phyloP scores from a whole-genome alignment of 2,113 vertebrate genomes.

The Cariama cristata region DNA sequence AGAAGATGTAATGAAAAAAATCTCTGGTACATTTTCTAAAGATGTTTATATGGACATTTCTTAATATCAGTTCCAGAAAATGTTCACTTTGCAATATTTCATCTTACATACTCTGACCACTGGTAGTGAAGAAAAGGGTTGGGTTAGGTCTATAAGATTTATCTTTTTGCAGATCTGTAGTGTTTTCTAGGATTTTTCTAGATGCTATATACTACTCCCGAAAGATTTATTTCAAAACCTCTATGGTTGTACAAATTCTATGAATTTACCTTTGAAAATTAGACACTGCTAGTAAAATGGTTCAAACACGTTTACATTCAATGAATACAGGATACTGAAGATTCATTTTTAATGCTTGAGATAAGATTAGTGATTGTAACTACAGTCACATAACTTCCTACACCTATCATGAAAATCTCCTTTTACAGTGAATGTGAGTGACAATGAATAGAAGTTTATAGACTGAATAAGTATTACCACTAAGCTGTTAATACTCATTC shows the following conservation, averaged over 20 bases:
- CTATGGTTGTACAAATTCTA: not conserved
- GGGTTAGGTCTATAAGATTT: not conserved
- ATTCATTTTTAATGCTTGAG: conserved; percentile 33
- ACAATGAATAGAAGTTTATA: not conserved
- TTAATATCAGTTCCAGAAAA: not conserved
- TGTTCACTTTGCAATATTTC: not conserved
- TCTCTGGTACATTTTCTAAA: not conserved
- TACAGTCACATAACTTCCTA: not conserved
- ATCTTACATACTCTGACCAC: not conserved
- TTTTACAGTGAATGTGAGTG: not conserved
- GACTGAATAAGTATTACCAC: not conserved
- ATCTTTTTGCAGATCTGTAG: conserved; percentile 42
- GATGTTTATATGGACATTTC: not conserved
- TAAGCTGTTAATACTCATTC: not conserved
- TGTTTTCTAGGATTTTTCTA: conserved; percentile 54
- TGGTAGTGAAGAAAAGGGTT: not conserved
- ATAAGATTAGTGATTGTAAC: not conserved
- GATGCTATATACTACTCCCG: not conserved
- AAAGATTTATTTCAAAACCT: not conserved
- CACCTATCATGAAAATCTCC: not conserved
- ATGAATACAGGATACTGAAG: not conserved
- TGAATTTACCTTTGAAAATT: conserved; percentile 38
- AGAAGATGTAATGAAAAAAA: not conserved
- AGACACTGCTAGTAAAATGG: conserved; percentile 20
- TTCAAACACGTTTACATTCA: not conserved